A percentile compares a stretch with the other conserved stretches of the same genome.
Evolutionary conservation across 2,797 vertebrate species (phyloP).

Genomic region (Heteromormyrus szaboi): DNA sequence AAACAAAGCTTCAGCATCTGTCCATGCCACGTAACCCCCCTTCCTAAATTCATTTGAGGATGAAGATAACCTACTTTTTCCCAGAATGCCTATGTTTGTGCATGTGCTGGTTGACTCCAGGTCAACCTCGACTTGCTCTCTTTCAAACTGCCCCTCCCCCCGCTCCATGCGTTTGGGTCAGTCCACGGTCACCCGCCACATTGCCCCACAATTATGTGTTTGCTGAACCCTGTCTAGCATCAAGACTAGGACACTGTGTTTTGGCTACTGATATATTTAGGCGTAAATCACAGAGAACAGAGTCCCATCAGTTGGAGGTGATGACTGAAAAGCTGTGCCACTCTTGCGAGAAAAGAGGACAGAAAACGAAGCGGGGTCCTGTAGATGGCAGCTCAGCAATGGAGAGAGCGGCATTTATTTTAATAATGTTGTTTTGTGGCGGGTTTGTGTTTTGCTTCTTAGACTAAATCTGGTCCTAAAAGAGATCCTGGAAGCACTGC

Average conservation of each 20-base stretch:
- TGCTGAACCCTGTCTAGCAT: constrained; percentile 1
- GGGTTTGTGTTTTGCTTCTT: neutral
- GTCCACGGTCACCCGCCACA: neutral
- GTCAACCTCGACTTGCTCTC: neutral
- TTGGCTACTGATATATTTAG: constrained; percentile 15
- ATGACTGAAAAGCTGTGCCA: neutral
- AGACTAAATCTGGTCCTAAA: neutral
- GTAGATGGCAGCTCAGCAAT: neutral
- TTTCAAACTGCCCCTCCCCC: no score
- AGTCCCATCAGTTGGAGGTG: constrained; percentile 4
- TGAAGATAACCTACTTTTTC: neutral
- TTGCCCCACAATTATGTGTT: constrained; percentile 13
- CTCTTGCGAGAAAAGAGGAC: constrained; percentile 9
- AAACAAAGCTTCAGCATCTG: neutral
- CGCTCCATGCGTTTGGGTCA: neutral
- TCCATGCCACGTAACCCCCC: neutral
- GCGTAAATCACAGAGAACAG: constrained; percentile 32
- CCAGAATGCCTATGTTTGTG: neutral
- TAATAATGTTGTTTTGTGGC: neutral
- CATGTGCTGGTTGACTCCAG: neutral
- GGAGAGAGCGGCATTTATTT: neutral
- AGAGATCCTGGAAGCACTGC: neutral
- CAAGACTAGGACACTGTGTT: neutral
- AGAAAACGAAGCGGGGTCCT: neutral
- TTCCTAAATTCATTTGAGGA: neutral